Evolutionary conservation across 2,888 invertebrate genomes (phyloP).

Genomic region (Plebejus argus): DNA sequence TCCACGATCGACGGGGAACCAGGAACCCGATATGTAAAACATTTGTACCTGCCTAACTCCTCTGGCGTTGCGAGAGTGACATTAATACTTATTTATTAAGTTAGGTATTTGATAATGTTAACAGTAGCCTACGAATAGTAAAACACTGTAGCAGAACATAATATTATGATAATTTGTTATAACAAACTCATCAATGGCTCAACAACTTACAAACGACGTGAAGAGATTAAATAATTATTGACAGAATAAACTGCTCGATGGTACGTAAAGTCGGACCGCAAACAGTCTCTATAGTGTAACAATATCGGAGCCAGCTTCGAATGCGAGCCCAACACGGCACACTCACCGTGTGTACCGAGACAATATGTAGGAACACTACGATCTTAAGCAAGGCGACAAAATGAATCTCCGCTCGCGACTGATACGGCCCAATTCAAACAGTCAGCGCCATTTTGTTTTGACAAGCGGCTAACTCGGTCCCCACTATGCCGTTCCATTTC

Average conservation of each 20-base stretch:
- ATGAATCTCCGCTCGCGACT: constrained; percentile 80
- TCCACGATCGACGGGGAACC: too few species aligned
- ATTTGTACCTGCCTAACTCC: too few species aligned
- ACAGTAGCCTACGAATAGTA: background rate
- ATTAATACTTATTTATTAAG: too few species aligned
- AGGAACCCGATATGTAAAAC: too few species aligned
- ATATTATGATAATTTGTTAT: background rate
- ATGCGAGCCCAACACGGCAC: constrained; percentile 76
- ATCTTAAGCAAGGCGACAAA: constrained; percentile 80
- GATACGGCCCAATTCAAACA: constrained; percentile 81
- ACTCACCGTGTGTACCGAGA: constrained; percentile 77
- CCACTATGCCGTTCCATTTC: constrained; percentile 49
- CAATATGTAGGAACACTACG: constrained; percentile 77
- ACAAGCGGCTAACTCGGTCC: constrained; percentile 71
- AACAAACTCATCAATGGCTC: background rate
- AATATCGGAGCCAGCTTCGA: constrained; percentile 80
- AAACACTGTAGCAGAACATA: background rate
- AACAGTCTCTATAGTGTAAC: constrained; percentile 78
- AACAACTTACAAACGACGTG: constrained; percentile 23
- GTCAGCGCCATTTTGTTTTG: constrained; percentile 80
- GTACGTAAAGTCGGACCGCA: constrained; percentile 76
- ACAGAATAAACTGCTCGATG: constrained; percentile 73
- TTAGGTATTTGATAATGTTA: too few species aligned
- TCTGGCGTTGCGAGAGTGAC: too few species aligned
- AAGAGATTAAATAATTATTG: constrained; percentile 27